A percentile compares a stretch with the other conserved stretches of the same genome.
These are phyloP conservation scores for Muschampia staudingeri DNA, from an alignment of 2,888 invertebrate species.

Conservation along the genomic window DNA sequence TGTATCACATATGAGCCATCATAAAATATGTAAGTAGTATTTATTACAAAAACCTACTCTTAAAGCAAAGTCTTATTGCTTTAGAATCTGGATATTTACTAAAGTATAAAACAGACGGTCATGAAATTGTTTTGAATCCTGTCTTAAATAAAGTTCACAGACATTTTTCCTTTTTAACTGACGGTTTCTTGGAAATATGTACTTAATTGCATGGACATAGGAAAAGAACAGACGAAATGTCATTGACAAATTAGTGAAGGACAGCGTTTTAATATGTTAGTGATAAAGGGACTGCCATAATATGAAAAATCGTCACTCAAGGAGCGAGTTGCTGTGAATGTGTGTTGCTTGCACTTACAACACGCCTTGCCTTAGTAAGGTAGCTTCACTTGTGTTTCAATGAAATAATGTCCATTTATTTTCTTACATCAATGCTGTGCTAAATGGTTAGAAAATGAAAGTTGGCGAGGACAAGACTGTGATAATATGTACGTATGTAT, in stretches of 20 bases:
- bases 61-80: constrained; percentile 33
- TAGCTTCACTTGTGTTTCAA: not conserved
- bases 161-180: not conserved
- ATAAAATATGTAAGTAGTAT: constrained; percentile 8
- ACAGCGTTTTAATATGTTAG: not conserved
- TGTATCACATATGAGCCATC: constrained; percentile 15
- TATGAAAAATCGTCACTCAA: not conserved
- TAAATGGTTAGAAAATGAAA: constrained; percentile 7
- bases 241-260: not conserved
- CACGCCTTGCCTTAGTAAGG: not conserved
- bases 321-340: not conserved
- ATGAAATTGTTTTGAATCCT: not conserved
- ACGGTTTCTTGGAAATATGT: not conserved
- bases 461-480: constrained; percentile 20
- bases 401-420: not conserved
- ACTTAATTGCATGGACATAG: not conserved
- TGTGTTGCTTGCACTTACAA: too few species aligned
- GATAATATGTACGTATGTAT: not conserved
- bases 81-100: not conserved
- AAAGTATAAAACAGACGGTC: not conserved
- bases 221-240: not conserved
- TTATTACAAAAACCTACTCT: not conserved
- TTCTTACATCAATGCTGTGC: not conserved
- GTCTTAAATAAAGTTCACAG: too few species aligned
- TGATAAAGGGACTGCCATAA: not conserved